Base-by-base conservation (phyloP, 2,113 vertebrate species). In the Pholis gunnellus region DNA sequence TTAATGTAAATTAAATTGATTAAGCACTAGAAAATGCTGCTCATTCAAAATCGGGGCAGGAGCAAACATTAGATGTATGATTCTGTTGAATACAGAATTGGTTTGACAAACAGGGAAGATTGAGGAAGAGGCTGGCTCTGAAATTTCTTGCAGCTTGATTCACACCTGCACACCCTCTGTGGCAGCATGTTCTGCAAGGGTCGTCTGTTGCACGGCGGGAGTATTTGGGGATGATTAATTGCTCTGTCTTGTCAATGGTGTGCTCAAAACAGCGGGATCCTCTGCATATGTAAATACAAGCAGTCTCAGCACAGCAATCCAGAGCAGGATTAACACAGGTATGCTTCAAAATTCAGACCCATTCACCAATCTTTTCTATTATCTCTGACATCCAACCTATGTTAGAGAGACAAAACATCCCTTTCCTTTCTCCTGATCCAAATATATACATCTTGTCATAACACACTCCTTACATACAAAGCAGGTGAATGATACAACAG, bases 211-310 rank as follows among this genome's bases (percentile, higher is more conserved):
- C 96, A 0, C 95, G 82, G 96, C 95, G 67, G 97, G 96, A 96
- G 97, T 91, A 95, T 96, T 95, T 96, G 94, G 94, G 93, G 89
- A 95, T 99, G 98, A 98, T 97, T 98, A 98, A 99, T 98, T 97
- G 96, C 96, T 94, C 95, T 97, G 98, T 98, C 97, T 95, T 91
- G 94, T 86, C 89, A 95, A 95, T 92, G 0, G 95, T 96, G 95
- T 92, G 95, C 95, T 91, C 85, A 78, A 94, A 97, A 96, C 97
- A 94, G 97, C 96, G 31, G 97, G 98, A 97, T 94, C 94, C 97
- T 96, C 93, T 84, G 92, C 94, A 95, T 96, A 95, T 96, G 97
- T 96, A 96, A 97, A 98, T 95, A 96, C 90, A 95, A 95, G 96
- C 95, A 94, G 94, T 94, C 96, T 96, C 94, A 71, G 93, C 85